These are phyloP conservation scores for Penaeus chinensis DNA, from an alignment of 1,140 invertebrate genomes.

Conservation along the genomic window DNA sequence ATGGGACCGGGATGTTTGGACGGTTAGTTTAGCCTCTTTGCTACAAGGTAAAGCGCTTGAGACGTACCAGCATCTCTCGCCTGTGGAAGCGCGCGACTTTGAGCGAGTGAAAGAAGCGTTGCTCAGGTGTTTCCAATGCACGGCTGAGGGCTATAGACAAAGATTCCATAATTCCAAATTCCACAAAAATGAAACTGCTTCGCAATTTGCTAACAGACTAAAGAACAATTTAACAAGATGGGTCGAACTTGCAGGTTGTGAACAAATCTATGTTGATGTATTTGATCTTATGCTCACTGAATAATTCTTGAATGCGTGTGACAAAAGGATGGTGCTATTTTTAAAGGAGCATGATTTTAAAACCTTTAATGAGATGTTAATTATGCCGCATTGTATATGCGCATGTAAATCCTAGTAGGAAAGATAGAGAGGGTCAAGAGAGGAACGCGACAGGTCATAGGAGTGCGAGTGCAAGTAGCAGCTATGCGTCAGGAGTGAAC, in stretches of 20 bases:
- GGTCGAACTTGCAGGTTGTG: neutral
- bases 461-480: neutral
- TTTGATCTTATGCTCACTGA: neutral
- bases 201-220: neutral
- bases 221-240: constrained; percentile 4
- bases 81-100: neutral
- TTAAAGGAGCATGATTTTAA: constrained; percentile 15
- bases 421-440: neutral
- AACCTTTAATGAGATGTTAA: neutral
- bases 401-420: neutral
- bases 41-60: neutral
- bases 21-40: neutral
- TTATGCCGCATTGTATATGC: neutral
- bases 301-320: neutral
- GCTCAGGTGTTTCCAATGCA: neutral
- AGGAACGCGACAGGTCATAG: neutral
- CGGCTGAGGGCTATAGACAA: neutral
- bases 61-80: constrained; percentile 3
- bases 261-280: neutral
- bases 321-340: neutral
- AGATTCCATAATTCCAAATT: constrained; percentile 5
- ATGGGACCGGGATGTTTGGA: neutral
- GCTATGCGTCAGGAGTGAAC: neutral
- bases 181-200: no score
- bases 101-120: neutral